Evolutionary conservation across 2,113 vertebrate species (phyloP).

Genomic region (Xiphophorus hellerii): DNA sequence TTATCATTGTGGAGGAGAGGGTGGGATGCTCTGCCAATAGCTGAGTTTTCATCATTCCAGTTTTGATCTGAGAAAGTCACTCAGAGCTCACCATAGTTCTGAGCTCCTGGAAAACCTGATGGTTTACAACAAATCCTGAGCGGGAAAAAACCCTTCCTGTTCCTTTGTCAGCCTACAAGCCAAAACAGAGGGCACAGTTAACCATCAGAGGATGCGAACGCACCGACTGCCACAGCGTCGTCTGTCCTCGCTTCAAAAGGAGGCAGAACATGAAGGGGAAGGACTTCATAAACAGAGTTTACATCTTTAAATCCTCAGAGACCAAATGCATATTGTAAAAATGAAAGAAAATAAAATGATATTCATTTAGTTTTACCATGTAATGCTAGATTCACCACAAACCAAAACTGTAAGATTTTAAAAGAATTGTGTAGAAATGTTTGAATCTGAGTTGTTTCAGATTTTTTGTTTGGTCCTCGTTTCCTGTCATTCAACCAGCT

Average conservation of each 20-base stretch:
- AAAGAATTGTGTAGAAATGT: neutral
- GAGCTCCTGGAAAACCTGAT: constrained; percentile 80
- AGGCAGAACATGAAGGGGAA: constrained; percentile 5
- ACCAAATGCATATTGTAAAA: neutral
- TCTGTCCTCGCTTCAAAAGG: constrained; percentile 27
- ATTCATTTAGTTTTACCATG: neutral
- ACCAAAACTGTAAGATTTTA: neutral
- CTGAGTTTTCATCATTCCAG: constrained; percentile 65
- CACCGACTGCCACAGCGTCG: neutral
- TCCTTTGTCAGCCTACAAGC: constrained; percentile 82
- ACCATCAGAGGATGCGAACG: constrained; percentile 10
- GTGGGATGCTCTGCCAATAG: constrained; percentile 62
- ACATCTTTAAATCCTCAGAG: constrained; percentile 13
- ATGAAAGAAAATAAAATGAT: neutral
- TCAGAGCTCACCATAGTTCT: constrained; percentile 82
- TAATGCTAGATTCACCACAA: constrained; percentile 22
- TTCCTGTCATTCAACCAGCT: neutral
- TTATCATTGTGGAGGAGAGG: constrained; percentile 8
- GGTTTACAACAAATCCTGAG: constrained; percentile 80
- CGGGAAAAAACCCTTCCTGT: constrained; percentile 74
- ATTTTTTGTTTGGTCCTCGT: too few species aligned
- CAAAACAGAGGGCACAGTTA: constrained; percentile 74
- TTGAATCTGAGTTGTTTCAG: neutral
- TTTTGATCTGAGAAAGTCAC: constrained; percentile 43
- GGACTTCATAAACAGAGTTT: constrained; percentile 7